phyloP scores from a whole-genome alignment of 2,113 vertebrate species.

The Coturnix japonica region DNA sequence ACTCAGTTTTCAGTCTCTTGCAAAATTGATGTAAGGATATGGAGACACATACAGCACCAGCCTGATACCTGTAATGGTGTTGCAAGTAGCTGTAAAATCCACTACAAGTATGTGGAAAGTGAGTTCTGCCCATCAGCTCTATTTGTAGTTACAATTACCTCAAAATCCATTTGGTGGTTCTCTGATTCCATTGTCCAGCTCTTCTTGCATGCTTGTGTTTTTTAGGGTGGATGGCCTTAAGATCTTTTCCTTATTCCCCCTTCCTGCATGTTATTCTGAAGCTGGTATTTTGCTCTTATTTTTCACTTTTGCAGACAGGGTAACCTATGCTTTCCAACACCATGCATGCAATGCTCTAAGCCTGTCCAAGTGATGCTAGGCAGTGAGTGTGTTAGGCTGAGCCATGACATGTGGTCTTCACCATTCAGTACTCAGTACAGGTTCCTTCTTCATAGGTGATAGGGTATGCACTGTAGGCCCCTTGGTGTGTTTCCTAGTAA shows the following conservation, averaged over 20 bases:
- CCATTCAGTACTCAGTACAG: fast-evolving
- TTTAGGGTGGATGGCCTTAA: not conserved
- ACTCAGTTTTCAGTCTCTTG: not conserved
- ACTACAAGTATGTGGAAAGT: not conserved
- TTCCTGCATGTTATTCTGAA: not conserved
- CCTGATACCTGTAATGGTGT: fast-evolving
- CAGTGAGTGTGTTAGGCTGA: not conserved
- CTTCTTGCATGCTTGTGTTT: not conserved
- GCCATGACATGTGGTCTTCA: fast-evolving
- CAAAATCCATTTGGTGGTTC: not conserved
- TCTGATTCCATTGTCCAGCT: not conserved
- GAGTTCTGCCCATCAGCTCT: not conserved
- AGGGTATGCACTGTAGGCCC: not conserved
- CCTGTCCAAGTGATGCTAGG: not conserved
- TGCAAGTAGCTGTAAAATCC: not conserved
- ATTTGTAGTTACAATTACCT: not conserved
- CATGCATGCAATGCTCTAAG: fast-evolving
- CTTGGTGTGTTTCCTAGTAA: not conserved
- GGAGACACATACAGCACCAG: not conserved
- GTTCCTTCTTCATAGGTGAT: not conserved
- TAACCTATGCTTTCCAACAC: not conserved
- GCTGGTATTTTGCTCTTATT: not conserved
- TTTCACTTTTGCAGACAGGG: not conserved
- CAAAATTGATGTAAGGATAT: not conserved
- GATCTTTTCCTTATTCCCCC: not conserved